Evolutionary conservation across 1,140 invertebrate genomes (phyloP).

Genomic region (Zaprionus ornatus): DNA sequence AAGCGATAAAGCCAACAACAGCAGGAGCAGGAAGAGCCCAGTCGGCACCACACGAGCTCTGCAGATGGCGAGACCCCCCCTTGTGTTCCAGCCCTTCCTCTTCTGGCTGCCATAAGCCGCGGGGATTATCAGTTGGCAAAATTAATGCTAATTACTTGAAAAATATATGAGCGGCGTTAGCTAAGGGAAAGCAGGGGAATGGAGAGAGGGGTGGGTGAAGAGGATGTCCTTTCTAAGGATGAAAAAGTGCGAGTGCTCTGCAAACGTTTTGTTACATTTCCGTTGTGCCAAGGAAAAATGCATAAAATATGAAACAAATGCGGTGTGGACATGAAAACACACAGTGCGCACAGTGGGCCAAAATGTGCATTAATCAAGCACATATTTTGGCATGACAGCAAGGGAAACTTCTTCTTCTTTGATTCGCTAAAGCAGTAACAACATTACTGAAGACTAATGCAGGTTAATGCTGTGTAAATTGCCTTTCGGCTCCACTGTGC

Average conservation of each 20-base stretch:
- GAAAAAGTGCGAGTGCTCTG: constrained; percentile 37
- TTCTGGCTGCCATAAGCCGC: constrained; percentile 42
- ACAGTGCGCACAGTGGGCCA: constrained; percentile 48
- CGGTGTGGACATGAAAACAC: constrained; percentile 51
- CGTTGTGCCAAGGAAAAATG: constrained; percentile 50
- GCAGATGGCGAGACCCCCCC: constrained; percentile 1
- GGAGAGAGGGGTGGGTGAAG: background rate
- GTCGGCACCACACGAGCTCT: background rate
- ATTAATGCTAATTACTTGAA: constrained; percentile 83
- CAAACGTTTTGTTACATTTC: constrained; percentile 65
- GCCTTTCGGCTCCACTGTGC: constrained; percentile 39
- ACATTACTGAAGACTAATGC: too few relatives aligned
- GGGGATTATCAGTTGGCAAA: constrained; percentile 79
- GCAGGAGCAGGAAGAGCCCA: background rate
- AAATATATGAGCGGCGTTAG: constrained; percentile 71
- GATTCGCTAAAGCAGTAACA: too few relatives aligned
- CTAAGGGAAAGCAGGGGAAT: background rate
- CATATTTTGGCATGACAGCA: background rate
- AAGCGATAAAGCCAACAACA: constrained; percentile 41
- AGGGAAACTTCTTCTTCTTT: too few relatives aligned
- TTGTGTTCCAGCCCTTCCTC: background rate
- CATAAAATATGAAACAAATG: constrained; percentile 77
- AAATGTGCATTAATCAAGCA: background rate
- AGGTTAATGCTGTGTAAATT: background rate
- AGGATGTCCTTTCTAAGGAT: constrained; percentile 5